phyloP scores from a whole-genome alignment of 2,888 invertebrate species.

The Perdita meconis region DNA sequence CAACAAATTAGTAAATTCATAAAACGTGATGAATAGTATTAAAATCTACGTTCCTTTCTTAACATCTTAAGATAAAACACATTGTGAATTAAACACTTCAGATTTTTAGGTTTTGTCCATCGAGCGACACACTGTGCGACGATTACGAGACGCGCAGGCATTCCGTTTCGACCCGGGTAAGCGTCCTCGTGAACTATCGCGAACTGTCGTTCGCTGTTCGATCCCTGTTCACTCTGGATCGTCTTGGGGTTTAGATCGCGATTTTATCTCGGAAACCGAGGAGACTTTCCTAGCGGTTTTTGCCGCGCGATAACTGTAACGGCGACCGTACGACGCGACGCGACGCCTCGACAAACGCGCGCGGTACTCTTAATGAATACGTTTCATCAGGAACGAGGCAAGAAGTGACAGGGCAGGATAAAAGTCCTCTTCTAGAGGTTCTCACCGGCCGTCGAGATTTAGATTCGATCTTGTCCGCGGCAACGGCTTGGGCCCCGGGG shows the following conservation, averaged over 20 bases:
- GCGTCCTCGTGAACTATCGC: neutral
- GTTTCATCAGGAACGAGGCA: conserved; percentile 41
- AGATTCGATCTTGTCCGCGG: conserved; percentile 11
- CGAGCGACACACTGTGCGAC: too few relatives aligned
- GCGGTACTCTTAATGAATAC: conserved; percentile 48
- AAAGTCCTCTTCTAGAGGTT: conserved; percentile 26
- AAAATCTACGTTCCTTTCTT: too few relatives aligned
- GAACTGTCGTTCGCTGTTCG: neutral
- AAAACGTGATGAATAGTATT: too few relatives aligned
- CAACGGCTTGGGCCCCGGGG: neutral
- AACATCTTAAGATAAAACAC: too few relatives aligned
- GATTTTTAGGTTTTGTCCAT: too few relatives aligned
- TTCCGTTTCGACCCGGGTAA: conserved; percentile 10
- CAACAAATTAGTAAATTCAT: too few relatives aligned
- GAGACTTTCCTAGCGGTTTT: conserved; percentile 48
- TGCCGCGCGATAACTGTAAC: conserved; percentile 49
- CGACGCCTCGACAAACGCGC: conserved; percentile 23
- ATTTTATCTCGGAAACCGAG: conserved; percentile 36
- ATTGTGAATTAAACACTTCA: too few relatives aligned
- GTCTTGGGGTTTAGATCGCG: neutral
- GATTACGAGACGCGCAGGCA: conserved; percentile 23
- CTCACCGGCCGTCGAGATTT: conserved; percentile 12
- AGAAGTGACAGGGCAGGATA: conserved; percentile 46
- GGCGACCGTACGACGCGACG: conserved; percentile 28
- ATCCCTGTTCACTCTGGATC: neutral